These are phyloP conservation scores for Galerucella calmariensis DNA, from an alignment of 2,888 invertebrate genomes.

Conservation along the genomic window DNA sequence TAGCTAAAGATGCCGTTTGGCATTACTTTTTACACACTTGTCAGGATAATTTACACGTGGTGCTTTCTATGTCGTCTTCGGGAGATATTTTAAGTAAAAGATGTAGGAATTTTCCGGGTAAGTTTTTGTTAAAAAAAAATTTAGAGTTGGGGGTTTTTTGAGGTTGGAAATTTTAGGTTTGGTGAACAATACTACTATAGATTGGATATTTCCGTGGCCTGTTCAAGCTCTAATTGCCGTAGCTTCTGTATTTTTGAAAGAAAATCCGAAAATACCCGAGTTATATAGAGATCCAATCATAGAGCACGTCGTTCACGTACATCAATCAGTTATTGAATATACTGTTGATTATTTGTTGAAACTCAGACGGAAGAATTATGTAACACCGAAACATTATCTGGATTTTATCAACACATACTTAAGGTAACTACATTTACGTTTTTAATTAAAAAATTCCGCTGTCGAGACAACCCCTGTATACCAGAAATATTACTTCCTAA, in stretches of 20 bases:
- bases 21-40: conserved; percentile 82
- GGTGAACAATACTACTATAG: conserved; percentile 91
- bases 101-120: conserved; percentile 87
- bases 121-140: background rate
- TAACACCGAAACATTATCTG: conserved; percentile 92
- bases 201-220: conserved; percentile 96
- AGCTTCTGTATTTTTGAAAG: conserved; percentile 84
- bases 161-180: conserved; percentile 65
- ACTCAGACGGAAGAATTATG: conserved; percentile 83
- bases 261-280: conserved; percentile 66
- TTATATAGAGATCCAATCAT: conserved; percentile 74
- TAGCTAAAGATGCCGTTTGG: conserved; percentile 88
- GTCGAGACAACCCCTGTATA: too few species aligned
- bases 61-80: conserved; percentile 89
- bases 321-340: conserved; percentile 78
- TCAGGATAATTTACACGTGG: conserved; percentile 88
- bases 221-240: conserved; percentile 88
- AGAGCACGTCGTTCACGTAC: conserved; percentile 88
- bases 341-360: conserved; percentile 78
- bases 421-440: conserved; percentile 52
- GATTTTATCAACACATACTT: conserved; percentile 87
- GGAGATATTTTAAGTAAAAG: conserved; percentile 84
- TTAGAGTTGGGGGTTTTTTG: background rate
- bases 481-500: too few species aligned
- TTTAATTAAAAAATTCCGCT: conserved; percentile 57